phyloP scores from a whole-genome alignment of 2,113 vertebrate genomes.

The Cololabis saira region DNA sequence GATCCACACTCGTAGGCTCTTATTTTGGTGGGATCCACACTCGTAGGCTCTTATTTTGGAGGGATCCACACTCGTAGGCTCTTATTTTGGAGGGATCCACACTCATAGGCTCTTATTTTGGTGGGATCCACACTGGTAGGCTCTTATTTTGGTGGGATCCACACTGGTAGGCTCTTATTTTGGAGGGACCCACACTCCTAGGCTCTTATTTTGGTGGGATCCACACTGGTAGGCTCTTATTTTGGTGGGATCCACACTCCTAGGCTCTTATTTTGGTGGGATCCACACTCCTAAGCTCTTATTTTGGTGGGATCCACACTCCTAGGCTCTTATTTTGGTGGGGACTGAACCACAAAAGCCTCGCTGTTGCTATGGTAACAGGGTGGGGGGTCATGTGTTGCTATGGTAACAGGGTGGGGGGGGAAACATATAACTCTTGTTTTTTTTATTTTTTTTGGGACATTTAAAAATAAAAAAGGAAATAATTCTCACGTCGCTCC shows the following conservation, averaged over 20 bases:
- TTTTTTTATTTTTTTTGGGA: conserved; percentile 21
- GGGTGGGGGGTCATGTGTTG: conserved; percentile 17
- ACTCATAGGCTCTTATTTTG: conserved; percentile 19
- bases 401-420: conserved; percentile 4
- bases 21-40: conserved; percentile 5
- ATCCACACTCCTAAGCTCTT: background rate
- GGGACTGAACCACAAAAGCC: background rate
- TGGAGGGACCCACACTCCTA: background rate
- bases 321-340: too few species aligned
- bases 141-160: conserved; percentile 15
- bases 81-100: conserved; percentile 6
- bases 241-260: conserved; percentile 3
- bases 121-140: background rate
- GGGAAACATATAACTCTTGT: background rate
- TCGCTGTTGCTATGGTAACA: too few species aligned
- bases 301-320: conserved; percentile 5
- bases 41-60: conserved; percentile 18
- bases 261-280: conserved; percentile 21
- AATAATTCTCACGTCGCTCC: conserved; percentile 47
- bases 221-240: background rate
- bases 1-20: background rate
- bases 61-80: background rate
- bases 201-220: conserved; percentile 16
- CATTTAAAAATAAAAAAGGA: conserved; percentile 44
- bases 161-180: conserved; percentile 6